A percentile compares a stretch with the other conserved stretches of the same genome.
Evolutionary conservation across 2,888 invertebrate species (phyloP).

Genomic region (Nomada hirtipes): DNA sequence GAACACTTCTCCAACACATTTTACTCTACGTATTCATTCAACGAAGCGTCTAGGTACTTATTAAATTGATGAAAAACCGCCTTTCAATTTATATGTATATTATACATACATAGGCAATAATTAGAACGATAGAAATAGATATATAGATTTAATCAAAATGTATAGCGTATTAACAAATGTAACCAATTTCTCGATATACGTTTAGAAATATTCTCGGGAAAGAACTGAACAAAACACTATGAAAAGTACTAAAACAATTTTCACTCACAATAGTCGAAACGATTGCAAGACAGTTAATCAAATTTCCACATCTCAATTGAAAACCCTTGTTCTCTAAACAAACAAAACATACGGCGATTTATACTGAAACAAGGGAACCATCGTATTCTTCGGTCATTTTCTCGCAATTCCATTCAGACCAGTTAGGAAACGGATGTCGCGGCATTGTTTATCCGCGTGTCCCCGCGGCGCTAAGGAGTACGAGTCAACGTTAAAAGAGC

Average conservation of each 20-base stretch:
- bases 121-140: too few species aligned
- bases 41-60: too few species aligned
- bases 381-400: constrained; percentile 47
- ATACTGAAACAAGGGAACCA: neutral
- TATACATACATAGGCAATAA: too few species aligned
- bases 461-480: constrained; percentile 31
- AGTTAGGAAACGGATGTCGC: constrained; percentile 40
- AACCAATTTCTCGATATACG: too few species aligned
- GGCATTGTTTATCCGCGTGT: constrained; percentile 56
- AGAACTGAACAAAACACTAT: neutral
- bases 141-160: too few species aligned
- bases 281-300: neutral
- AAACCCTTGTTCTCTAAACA: neutral
- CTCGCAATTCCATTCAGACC: constrained; percentile 60
- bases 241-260: neutral
- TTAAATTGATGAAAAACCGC: too few species aligned
- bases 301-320: constrained; percentile 12
- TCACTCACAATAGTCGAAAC: neutral
- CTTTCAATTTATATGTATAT: too few species aligned
- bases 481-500: constrained; percentile 60
- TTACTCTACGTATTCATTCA: too few species aligned
- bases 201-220: too few species aligned
- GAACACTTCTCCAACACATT: too few species aligned
- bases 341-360: constrained; percentile 2
- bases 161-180: too few species aligned